Evolutionary conservation across 2,797 vertebrate genomes (phyloP).

Genomic region (Pipistrellus pygmaeus): DNA sequence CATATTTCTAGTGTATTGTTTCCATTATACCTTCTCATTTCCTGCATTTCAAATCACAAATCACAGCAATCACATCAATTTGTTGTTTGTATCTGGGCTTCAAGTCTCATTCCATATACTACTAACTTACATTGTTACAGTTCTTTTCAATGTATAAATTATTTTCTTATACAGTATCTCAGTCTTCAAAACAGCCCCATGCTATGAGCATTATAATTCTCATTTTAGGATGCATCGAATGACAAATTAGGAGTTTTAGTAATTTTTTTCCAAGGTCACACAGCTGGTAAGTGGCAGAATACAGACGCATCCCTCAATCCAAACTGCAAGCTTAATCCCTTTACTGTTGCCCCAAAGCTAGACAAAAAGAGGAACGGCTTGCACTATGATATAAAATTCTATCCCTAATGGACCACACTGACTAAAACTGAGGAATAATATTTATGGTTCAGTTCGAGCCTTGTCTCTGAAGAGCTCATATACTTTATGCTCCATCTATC

Average conservation of each 20-base stretch:
- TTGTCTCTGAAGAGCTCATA: slow-evolving; percentile 33
- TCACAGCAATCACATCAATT: slow-evolving; percentile 8
- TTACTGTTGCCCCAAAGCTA: background rate
- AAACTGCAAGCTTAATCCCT: background rate
- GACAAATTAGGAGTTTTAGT: background rate
- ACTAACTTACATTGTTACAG: slow-evolving; percentile 8
- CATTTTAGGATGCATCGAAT: background rate
- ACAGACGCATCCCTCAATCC: background rate
- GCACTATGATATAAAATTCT: background rate
- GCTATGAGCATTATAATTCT: background rate
- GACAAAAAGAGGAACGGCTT: background rate
- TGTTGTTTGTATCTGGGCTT: background rate
- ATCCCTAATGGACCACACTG: background rate
- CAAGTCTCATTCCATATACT: background rate
- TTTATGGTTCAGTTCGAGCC: background rate
- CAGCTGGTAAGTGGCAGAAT: background rate
- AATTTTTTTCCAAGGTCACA: slow-evolving; percentile 58
- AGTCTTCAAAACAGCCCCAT: background rate
- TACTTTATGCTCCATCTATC: slow-evolving; percentile 12
- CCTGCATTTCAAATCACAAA: slow-evolving; percentile 51
- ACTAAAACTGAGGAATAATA: slow-evolving; percentile 33
- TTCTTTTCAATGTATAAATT: slow-evolving; percentile 19
- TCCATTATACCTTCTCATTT: background rate
- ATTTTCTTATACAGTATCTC: background rate
- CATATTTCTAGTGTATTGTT: background rate